Percentiles rank a stretch among this genome's conserved stretches.
These are phyloP conservation scores for Knipowitschia caucasica DNA, from an alignment of 2,797 vertebrate species.

Conservation along the genomic window DNA sequence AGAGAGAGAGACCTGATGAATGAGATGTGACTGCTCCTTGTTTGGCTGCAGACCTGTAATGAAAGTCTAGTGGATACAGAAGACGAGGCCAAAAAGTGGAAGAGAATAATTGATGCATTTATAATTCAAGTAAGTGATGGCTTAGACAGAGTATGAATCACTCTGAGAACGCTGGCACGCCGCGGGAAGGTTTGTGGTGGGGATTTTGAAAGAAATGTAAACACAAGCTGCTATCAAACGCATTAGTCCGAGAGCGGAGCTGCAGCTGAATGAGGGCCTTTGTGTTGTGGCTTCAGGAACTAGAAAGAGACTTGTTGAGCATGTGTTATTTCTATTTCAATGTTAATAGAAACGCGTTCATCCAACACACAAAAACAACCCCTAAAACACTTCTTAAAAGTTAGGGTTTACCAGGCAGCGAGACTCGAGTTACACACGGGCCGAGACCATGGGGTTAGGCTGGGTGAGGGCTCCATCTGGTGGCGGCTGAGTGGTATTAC, in stretches of 20 bases:
- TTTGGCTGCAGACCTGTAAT: slow-evolving; percentile 51
- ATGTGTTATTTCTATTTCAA: slow-evolving; percentile 68
- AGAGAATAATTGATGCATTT: slow-evolving; percentile 42
- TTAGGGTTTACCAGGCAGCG: slow-evolving; percentile 67
- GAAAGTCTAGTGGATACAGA: slow-evolving; percentile 62
- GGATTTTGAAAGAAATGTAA: slow-evolving; percentile 26
- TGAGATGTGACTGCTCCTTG: slow-evolving; percentile 37
- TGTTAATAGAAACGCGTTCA: slow-evolving; percentile 73
- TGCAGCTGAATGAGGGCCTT: slow-evolving; percentile 50
- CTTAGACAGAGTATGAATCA: slow-evolving; percentile 34
- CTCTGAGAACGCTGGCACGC: slow-evolving; percentile 16
- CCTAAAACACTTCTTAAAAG: slow-evolving; percentile 57
- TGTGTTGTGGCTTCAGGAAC: slow-evolving; percentile 55
- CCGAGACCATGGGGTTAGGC: slow-evolving; percentile 41
- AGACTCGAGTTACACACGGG: slow-evolving; percentile 51
- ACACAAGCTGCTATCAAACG: slow-evolving; percentile 8
- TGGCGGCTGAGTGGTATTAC: too few species aligned
- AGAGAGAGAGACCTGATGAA: too few species aligned
- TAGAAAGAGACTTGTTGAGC: slow-evolving; percentile 62
- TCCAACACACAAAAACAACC: slow-evolving; percentile 67
- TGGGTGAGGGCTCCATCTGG: slow-evolving; percentile 72
- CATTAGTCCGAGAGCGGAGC: slow-evolving; percentile 6
- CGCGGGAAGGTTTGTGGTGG: slow-evolving; percentile 24
- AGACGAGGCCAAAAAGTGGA: slow-evolving; percentile 39
- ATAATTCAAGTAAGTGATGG: slow-evolving; percentile 38